phyloP scores from a whole-genome alignment of 2,113 vertebrate species.

The Mastomys coucha region DNA sequence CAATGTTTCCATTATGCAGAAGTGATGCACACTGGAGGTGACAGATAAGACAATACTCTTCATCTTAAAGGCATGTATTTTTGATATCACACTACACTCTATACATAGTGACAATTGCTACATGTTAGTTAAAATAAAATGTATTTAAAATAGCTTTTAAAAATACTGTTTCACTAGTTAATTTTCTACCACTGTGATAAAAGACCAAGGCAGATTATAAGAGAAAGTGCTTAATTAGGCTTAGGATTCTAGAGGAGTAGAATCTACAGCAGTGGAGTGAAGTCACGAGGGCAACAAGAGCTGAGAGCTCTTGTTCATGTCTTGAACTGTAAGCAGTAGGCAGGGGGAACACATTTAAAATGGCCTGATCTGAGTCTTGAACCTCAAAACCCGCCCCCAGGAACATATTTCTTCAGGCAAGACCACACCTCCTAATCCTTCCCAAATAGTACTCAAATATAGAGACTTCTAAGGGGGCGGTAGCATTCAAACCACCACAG shows the following conservation, averaged over 20 bases:
- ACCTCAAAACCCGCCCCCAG: neutral
- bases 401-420: neutral
- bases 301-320: no score
- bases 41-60: no score
- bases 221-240: neutral
- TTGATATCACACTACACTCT: neutral
- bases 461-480: neutral
- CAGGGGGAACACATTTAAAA: neutral
- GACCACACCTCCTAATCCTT: neutral
- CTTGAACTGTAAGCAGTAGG: neutral
- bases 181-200: neutral
- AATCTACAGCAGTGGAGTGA: rapidly evolving
- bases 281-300: neutral
- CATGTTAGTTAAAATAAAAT: neutral
- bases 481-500: no score
- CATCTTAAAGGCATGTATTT: neutral
- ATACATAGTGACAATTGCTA: neutral
- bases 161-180: neutral
- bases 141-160: neutral
- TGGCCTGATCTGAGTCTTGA: neutral
- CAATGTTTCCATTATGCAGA: neutral
- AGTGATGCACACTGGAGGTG: neutral
- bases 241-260: neutral
- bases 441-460: no score
- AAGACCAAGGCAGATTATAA: neutral